These are phyloP conservation scores for Trichopria drosophilae DNA, from an alignment of 2,888 invertebrate genomes.

Conservation along the genomic window DNA sequence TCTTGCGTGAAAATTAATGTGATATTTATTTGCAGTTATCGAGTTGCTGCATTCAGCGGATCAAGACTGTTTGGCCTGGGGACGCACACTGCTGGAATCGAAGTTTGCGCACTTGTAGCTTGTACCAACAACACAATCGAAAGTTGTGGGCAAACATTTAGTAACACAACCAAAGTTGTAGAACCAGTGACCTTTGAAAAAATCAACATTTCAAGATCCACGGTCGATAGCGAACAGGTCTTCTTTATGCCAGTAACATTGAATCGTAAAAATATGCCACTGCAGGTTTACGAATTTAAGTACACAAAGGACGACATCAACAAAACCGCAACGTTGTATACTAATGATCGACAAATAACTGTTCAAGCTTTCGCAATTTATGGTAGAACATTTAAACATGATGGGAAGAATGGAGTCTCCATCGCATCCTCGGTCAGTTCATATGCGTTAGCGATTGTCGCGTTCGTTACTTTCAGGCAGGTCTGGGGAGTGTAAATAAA, in stretches of 20 bases:
- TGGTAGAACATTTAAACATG: too few species aligned
- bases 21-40: slow-evolving; percentile 35
- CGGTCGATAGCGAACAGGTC: slow-evolving; percentile 20
- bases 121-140: slow-evolving; percentile 28
- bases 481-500: too few species aligned
- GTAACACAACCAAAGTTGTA: slow-evolving; percentile 32
- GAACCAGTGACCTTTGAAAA: slow-evolving; percentile 39
- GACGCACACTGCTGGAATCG: slow-evolving; percentile 27
- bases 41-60: slow-evolving; percentile 46
- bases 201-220: slow-evolving; percentile 36
- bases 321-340: too few species aligned
- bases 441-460: too few species aligned
- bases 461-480: too few species aligned
- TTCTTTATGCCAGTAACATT: slow-evolving; percentile 33
- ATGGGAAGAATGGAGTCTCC: too few species aligned
- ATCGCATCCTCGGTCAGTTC: too few species aligned
- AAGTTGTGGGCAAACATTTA: slow-evolving; percentile 33
- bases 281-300: too few species aligned
- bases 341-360: too few species aligned
- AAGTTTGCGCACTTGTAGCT: slow-evolving; percentile 33
- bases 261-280: slow-evolving; percentile 8
- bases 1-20: too few species aligned
- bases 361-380: too few species aligned
- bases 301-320: too few species aligned
- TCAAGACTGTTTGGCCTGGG: slow-evolving; percentile 27